Base-by-base conservation (phyloP, 2,113 vertebrate genomes). In the Chamaetylas fuelleborni region DNA sequence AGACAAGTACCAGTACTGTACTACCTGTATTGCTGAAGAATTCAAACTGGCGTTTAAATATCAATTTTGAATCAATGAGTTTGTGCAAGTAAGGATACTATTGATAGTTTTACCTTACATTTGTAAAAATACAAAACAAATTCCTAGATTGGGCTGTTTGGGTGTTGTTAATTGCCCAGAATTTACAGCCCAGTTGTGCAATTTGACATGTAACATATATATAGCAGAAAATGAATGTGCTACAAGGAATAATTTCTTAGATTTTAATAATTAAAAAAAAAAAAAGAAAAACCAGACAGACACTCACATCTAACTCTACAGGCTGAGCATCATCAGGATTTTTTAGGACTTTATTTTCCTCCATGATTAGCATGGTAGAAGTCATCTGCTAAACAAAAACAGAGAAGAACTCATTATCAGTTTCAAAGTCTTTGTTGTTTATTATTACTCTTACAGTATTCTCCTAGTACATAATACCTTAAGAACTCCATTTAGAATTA, bases 221-320 rank as follows among this genome's bases (percentile, higher is more conserved):
- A 84, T 1, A 42, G 23, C 28, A 81, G 42, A 58, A 93, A 10
- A 17, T 2, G 23, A n/a, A 29, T 43, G 51, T 53, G 48, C 57
- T 36, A 57, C 3, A 29, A 71, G 26, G 24, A 88, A 66, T 2
- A 0, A 29, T 45, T 83, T 80, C 11, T 51, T 82, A 60, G 34
- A 26, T 24, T 89, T 62, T 34, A 65, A 47, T 64, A 0, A 71
- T 19, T 45, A 1, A 57, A 60, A 54, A 19, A 57, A 33, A 53
- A 19, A 25, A 31, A 38, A 38, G 53, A 48, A n/a, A 38, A 20
- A 64, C 9, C 6, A 77, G 53, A 47, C 0, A 83, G 31, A 91
- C 20, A 96, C 96, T 96, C 70, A 97, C 97, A 93, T 95, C 69
- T 60, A 97, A 95, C 42, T 70, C 50, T 86, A 82, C 69, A 92